These are phyloP conservation scores for Andrena praecox DNA, from an alignment of 2,888 invertebrate species.

Conservation along the genomic window DNA sequence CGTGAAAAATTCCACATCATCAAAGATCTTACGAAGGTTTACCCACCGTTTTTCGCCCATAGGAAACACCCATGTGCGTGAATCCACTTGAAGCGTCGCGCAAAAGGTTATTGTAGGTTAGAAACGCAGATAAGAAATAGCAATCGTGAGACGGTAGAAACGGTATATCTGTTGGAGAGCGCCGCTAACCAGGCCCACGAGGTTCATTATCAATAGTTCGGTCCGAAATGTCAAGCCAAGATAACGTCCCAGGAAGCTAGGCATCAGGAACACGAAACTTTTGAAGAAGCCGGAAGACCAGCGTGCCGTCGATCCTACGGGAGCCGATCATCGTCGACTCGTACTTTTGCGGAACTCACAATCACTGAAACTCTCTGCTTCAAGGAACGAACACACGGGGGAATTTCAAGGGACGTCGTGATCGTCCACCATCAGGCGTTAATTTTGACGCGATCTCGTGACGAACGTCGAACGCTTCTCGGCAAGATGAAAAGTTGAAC, in stretches of 20 bases:
- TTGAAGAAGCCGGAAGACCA: conserved; percentile 39
- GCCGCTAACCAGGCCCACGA: conserved; percentile 77
- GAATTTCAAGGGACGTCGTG: conserved; percentile 27
- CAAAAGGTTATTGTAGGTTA: conserved; percentile 31
- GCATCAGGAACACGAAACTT: conserved; percentile 66
- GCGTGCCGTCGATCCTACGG: conserved; percentile 26
- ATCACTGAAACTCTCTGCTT: conserved; percentile 11
- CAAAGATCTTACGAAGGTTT: no score
- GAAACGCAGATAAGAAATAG: background rate
- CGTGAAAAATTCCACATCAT: no score
- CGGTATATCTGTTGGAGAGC: no score
- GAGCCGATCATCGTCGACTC: conserved; percentile 51
- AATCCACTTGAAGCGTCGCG: background rate
- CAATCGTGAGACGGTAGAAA: background rate
- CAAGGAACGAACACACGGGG: conserved; percentile 1
- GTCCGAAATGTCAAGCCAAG: conserved; percentile 74
- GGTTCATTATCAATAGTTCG: conserved; percentile 78
- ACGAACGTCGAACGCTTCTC: background rate
- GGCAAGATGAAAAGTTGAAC: background rate
- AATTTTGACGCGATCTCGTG: conserved; percentile 36
- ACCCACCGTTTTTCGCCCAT: no score
- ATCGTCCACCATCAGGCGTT: conserved; percentile 30
- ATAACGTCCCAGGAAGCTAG: conserved; percentile 69
- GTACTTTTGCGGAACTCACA: background rate
- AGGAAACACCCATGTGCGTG: no score